Base-by-base conservation (phyloP, 2,797 vertebrate species). In the Sebastes goodei region DNA sequence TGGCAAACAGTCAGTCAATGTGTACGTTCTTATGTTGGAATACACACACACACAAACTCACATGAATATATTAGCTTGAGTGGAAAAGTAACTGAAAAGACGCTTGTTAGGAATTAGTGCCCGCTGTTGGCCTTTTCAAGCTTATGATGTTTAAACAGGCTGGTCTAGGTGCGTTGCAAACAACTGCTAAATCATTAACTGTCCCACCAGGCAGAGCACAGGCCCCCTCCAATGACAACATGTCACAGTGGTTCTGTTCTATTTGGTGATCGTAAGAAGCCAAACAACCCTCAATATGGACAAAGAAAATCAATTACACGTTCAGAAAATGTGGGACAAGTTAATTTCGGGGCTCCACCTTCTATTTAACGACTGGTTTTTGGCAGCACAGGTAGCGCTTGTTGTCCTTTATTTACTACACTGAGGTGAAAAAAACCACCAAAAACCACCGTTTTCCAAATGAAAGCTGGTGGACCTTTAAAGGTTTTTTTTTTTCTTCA, bases 71-170 rank as follows among this genome's bases (percentile, higher is more conserved):
- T 85, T 78, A 86, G 30, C 49, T 17, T 1, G 78, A 86, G 82
- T 88, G 90, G 92, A 91, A 90, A 91, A 80, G 69, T 53, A 71
- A 76, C 82, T 89, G 81, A 93, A 90, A 88, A 87, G 90, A 88
- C 4, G 71, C 86, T 92, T 92, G 93, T 92, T 84, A 17, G 83
- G 60, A 74, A 82, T 84, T 67, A 78, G 67, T 10, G 4, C 61
- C 33, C 2, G 4, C 64, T 68, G 66, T 64, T 80, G 35, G 32
- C 42, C 30, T 80, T 81, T 79, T 71, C 62, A 61, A 55, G 46
- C 66, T 52, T 10, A 32, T 55, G 46, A 73, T 75, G 71, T 88
- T 88, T 71, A 79, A 79, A 55, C 17, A 3, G 21, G 55, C 15
- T 2, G 10, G 15, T 70, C 49, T 55, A 77, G 66, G 38, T 70